Conservation (phyloP, 2,113 vertebrate genomes). For the Crotalus helleri region DNA sequence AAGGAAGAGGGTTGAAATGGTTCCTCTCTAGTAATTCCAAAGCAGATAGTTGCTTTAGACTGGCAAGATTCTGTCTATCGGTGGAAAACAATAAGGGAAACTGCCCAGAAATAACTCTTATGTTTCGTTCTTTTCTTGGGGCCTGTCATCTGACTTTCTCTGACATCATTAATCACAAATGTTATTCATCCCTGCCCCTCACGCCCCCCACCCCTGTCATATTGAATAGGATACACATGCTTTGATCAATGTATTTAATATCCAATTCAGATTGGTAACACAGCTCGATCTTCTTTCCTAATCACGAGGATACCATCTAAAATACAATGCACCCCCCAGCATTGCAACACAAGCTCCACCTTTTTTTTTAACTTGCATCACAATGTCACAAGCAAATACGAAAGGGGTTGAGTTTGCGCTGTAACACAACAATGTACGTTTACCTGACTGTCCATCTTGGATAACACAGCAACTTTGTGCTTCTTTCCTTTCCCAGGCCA, state of each 20-base stretch:
- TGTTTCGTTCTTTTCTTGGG: background rate
- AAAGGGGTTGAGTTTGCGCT: background rate
- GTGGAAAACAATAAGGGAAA: background rate
- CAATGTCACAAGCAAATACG: background rate
- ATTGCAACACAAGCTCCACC: background rate
- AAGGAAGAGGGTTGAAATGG: background rate
- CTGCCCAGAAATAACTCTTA: background rate
- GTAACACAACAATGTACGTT: background rate
- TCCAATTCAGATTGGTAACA: background rate
- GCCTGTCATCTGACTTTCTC: background rate
- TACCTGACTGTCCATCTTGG: background rate
- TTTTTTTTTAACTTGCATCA: background rate
- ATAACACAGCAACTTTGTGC: background rate
- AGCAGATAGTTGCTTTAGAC: background rate
- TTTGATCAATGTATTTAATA: background rate
- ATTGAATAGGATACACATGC: background rate
- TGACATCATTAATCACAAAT: rapidly evolving
- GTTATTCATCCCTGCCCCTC: background rate
- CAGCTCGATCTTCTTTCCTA: background rate
- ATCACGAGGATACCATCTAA: background rate
- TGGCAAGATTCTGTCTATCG: background rate
- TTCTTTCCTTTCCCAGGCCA: constrained; percentile 70
- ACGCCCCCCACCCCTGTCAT: background rate
- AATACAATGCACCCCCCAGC: background rate
- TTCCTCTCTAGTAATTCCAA: background rate